Evolutionary conservation across 2,888 invertebrate species (phyloP).

Genomic region (Plagodis pulveraria): DNA sequence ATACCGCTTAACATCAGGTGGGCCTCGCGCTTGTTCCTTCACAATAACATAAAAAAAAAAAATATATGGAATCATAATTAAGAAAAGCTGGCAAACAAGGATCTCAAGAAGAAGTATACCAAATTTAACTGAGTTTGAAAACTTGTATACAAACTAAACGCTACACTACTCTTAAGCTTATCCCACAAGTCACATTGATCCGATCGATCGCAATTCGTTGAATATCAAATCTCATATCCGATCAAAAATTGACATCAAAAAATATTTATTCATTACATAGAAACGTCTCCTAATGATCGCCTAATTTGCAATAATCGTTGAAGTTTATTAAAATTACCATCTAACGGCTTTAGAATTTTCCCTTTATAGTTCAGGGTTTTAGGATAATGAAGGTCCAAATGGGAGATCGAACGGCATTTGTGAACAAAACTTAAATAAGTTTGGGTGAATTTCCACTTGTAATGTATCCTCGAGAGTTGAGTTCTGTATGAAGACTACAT

Average conservation of each 20-base stretch:
- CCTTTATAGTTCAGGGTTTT: constrained; percentile 46
- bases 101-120: too few species aligned
- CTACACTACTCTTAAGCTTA: too few species aligned
- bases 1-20: too few species aligned
- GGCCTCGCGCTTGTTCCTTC: too few species aligned
- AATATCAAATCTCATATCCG: too few species aligned
- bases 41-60: too few species aligned
- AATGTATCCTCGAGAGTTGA: constrained; percentile 31
- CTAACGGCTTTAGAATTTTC: constrained; percentile 42
- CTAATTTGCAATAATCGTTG: constrained; percentile 46
- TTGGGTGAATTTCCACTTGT: constrained; percentile 32
- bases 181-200: too few species aligned
- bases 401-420: constrained; percentile 45
- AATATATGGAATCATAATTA: too few species aligned
- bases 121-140: too few species aligned
- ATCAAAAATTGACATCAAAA: constrained; percentile 19
- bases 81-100: too few species aligned
- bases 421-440: constrained; percentile 45
- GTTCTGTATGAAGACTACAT: not conserved
- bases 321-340: constrained; percentile 43
- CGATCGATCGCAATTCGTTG: too few species aligned
- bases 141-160: too few species aligned
- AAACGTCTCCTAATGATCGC: constrained; percentile 31
- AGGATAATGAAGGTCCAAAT: constrained; percentile 47
- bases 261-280: constrained; percentile 34